phyloP scores from a whole-genome alignment of 1,140 invertebrate species.

The Laodelphax striatellus region DNA sequence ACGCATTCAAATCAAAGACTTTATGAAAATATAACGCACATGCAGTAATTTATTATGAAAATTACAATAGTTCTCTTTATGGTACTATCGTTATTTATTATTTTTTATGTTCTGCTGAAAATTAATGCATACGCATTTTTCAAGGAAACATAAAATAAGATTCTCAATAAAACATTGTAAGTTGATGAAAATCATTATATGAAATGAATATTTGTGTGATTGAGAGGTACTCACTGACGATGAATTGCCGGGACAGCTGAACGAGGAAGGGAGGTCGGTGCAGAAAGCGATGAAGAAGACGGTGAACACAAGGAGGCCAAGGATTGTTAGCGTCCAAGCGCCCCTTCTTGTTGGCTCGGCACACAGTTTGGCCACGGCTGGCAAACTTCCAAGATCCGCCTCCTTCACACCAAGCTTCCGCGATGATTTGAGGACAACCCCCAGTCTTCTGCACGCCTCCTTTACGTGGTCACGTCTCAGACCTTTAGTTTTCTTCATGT shows the following conservation, averaged over 20 bases:
- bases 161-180: no score
- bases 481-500: neutral
- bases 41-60: no score
- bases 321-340: neutral
- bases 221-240: neutral
- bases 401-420: neutral
- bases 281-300: neutral
- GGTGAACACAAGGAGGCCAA: neutral
- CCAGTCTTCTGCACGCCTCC: neutral
- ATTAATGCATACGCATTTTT: no score
- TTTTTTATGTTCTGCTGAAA: no score
- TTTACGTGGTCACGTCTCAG: neutral
- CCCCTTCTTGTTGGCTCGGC: neutral
- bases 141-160: no score
- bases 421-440: neutral
- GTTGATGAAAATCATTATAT: no score
- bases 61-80: no score
- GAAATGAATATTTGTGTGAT: no score
- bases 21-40: no score
- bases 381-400: neutral
- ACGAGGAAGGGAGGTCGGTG: neutral
- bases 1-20: no score
- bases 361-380: neutral
- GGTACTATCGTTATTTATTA: no score
- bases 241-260: neutral